These are phyloP conservation scores for Picathartes gymnocephalus DNA, from an alignment of 2,113 vertebrate species.

Conservation along the genomic window DNA sequence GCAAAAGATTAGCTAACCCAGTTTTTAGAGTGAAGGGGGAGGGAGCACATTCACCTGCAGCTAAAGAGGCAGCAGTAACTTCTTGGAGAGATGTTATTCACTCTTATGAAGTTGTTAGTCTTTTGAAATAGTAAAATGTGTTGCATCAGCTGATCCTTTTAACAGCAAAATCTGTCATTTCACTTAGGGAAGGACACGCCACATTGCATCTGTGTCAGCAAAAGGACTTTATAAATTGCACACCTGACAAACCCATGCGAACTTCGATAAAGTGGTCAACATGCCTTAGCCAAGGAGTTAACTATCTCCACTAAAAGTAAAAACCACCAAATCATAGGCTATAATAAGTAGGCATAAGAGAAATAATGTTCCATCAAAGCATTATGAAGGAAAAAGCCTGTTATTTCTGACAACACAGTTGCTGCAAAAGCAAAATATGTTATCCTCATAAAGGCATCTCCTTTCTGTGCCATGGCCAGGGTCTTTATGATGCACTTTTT, in stretches of 20 bases:
- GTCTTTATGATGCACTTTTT: neutral
- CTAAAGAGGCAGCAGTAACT: neutral
- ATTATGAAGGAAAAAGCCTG: accelerated
- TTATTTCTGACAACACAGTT: neutral
- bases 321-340: neutral
- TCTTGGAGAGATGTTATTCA: neutral
- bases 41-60: neutral
- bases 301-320: neutral
- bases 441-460: neutral
- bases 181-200: neutral
- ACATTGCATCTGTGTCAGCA: neutral
- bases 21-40: neutral
- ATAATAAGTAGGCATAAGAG: neutral
- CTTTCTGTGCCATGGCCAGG: neutral
- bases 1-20: constrained; percentile 35
- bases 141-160: neutral
- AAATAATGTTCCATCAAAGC: neutral
- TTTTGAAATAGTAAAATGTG: neutral
- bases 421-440: neutral
- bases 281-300: neutral
- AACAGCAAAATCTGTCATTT: neutral
- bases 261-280: neutral
- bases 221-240: neutral
- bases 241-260: neutral
- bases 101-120: neutral